phyloP scores from a whole-genome alignment of 2,113 vertebrate species.

The Anhinga rufa region DNA sequence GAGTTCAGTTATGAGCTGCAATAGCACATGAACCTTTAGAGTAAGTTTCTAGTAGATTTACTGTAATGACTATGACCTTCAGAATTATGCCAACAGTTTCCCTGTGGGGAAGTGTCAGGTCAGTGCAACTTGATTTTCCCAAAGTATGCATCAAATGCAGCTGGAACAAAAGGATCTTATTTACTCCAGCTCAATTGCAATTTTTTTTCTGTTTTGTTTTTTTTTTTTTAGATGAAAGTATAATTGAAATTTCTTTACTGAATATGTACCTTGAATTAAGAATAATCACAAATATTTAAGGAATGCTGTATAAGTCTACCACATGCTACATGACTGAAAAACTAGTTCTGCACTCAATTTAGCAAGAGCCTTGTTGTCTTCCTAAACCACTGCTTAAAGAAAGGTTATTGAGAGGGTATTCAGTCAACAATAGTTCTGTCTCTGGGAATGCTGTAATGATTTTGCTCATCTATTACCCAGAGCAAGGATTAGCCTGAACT shows the following conservation, averaged over 20 bases:
- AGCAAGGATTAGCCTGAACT: conserved; percentile 59
- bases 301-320: background rate
- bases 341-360: conserved; percentile 1
- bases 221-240: background rate
- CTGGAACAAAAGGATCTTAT: conserved; percentile 18
- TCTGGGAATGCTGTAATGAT: conserved; percentile 33
- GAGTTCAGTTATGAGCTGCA: background rate
- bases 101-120: conserved; percentile 43
- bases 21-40: conserved; percentile 41
- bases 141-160: conserved; percentile 2
- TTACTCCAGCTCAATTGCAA: background rate
- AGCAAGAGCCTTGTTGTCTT: conserved; percentile 1
- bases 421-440: conserved; percentile 53
- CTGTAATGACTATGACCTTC: conserved; percentile 61
- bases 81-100: conserved; percentile 51
- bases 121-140: conserved; percentile 13
- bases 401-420: conserved; percentile 65
- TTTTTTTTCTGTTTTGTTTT: background rate
- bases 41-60: conserved; percentile 48
- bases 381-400: conserved; percentile 28
- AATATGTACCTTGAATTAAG: background rate
- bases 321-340: background rate
- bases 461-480: conserved; percentile 49
- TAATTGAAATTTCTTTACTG: background rate
- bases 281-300: background rate